Base-by-base conservation (phyloP, 2,797 vertebrate genomes). In the Protosalanx chinensis region DNA sequence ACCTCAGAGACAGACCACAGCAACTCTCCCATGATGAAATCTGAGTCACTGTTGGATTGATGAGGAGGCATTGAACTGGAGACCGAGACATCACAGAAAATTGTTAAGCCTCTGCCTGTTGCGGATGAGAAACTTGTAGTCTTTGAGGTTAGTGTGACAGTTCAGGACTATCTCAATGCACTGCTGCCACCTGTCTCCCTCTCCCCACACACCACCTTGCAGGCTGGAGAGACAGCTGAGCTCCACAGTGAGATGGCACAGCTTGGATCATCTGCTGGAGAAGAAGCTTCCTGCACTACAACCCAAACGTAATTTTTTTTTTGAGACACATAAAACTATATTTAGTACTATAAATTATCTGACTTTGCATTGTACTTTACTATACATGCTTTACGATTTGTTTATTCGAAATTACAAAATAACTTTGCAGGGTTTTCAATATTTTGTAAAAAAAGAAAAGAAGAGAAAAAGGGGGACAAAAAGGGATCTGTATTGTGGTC, bases 21-120 rank as follows among this genome's bases (percentile, higher is more conserved):
- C 18, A n/a, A 10, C 3, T 0, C 35, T 33, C 29, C 62, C 33
- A 37, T 13, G 6, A 4, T 64, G 33, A 64, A 13, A 33, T 5
- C 10, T n/a, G 32, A 64, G 32, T 33, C 63, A 64, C 16, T n/a
- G 32, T 37, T 15, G 53, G 23, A 23, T 56, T 35, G 18, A 60
- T 60, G 67, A 69, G 20, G 23, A 59, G 15, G n/a, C n/a, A n/a
- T n/a, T n/a, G n/a, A n/a, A 46, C 30, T 23, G 33, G 63, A 65
- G 35, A n/a, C 6, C n/a, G 4, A 8, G 15, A 12, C 56, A 69
- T 15, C 35, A 41, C 33, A 27, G 20, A 59, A 6, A 10, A 57
- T 18, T 59, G 18, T 23, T 6, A 23, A 61, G 58, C 3, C 4
- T 60, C 68, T 69, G 2, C 20, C 41, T 29, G 12, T 23, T 10